Base-by-base conservation (phyloP, 2,888 invertebrate species). In the Psylliodes chrysocephalus region DNA sequence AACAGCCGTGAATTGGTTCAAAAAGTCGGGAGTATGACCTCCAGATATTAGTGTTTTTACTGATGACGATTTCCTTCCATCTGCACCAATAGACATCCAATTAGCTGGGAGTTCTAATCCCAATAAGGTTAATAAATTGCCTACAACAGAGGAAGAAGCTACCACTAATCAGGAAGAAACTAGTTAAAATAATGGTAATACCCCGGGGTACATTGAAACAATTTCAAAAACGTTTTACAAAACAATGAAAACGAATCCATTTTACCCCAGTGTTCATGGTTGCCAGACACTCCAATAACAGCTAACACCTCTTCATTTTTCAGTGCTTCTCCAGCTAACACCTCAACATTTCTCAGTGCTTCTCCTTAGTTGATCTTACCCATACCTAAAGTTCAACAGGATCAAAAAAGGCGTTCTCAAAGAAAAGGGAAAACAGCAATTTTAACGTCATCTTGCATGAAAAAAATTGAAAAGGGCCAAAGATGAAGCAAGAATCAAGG, bases 1-100 rank as follows among this genome's bases (percentile, higher is more conserved):
- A 38, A 75, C 69, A n/a, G 74, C 74, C 15, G 67, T 75, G 6
- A 71, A 68, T 62, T 74, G 72, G 10, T 79, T 79, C 66, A 17
- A 35, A 30, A 71, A 66, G 60, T 70, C 72, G 47, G 75, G 76
- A 40, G 51, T 69, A 15, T 64, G 55, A 53, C 66, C 67, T 42
- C 19, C 59, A 40, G 54, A 71, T 44, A 10, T 25, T 12, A 30
- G 4, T 40, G 17, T 60, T 52, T 60, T 51, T 51, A 2, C 38
- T 17, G 25, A 40, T n/a, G 46, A 22, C 22, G 57, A 57, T 35
- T 57, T 57, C 47, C 28, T 57, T 28, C 33, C 47, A 19, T 33
- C 54, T 5, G 30, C 19, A 8, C 38, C 54, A 8, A 54, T 40
- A 38, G 53, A 53, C 14, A 49, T 49, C 14, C 1, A 10, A 30